Evolutionary conservation across 1,140 invertebrate species (phyloP).

Genomic region (Pogonognathellus flavescens): DNA sequence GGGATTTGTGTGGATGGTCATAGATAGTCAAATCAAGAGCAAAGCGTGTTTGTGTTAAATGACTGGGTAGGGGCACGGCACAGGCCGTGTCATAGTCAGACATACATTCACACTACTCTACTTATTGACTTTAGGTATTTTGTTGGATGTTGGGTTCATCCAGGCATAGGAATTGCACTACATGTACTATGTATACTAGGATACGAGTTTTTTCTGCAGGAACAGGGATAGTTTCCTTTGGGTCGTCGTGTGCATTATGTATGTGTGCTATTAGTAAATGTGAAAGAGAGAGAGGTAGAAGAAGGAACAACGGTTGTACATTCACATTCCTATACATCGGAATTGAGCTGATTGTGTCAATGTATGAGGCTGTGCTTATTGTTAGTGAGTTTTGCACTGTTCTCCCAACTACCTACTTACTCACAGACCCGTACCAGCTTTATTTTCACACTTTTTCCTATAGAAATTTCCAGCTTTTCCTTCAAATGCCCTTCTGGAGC

Average conservation of each 20-base stretch:
- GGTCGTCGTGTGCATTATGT: too few relatives aligned
- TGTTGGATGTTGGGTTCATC: too few relatives aligned
- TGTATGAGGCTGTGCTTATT: not conserved
- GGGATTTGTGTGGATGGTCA: not conserved
- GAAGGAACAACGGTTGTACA: not conserved
- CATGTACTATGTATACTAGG: too few relatives aligned
- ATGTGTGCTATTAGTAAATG: too few relatives aligned
- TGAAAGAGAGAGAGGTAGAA: not conserved
- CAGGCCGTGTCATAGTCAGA: too few relatives aligned
- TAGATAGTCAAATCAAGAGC: constrained; percentile 4
- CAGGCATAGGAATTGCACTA: too few relatives aligned
- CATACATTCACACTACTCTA: too few relatives aligned
- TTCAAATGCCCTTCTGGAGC: too few relatives aligned
- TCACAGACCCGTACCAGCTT: constrained; percentile 1
- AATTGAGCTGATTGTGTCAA: constrained; percentile 40
- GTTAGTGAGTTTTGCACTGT: constrained; percentile 1
- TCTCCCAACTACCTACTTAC: constrained; percentile 3
- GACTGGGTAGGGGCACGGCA: too few relatives aligned
- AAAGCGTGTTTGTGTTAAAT: not conserved
- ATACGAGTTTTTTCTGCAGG: too few relatives aligned
- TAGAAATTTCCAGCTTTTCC: not conserved
- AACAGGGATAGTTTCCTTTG: too few relatives aligned
- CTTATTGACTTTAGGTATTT: too few relatives aligned
- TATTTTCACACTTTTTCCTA: constrained; percentile 9
- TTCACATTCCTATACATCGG: not conserved